These are phyloP conservation scores for Drosophila paramelanica DNA, from an alignment of 2,888 invertebrate species.

Conservation along the genomic window DNA sequence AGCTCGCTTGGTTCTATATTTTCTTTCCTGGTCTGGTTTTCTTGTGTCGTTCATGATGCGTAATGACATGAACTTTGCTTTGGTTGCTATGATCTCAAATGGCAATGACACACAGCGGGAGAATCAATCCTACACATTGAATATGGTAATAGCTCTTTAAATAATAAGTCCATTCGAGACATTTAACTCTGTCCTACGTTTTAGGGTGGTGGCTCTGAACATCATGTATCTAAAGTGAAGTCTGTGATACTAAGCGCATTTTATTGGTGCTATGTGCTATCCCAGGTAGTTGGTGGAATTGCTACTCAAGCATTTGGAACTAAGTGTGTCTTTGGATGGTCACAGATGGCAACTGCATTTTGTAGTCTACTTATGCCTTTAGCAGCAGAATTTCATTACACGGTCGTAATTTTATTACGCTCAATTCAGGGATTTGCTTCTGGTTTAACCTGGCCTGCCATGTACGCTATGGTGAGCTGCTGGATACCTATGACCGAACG, in stretches of 20 bases:
- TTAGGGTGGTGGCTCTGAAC: slow-evolving; percentile 83
- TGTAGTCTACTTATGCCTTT: slow-evolving; percentile 89
- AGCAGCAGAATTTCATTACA: slow-evolving; percentile 88
- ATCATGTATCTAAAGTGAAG: slow-evolving; percentile 84
- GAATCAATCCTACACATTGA: slow-evolving; percentile 35
- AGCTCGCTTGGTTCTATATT: slow-evolving; percentile 89
- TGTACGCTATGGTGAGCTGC: slow-evolving; percentile 90
- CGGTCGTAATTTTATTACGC: slow-evolving; percentile 87
- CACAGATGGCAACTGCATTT: slow-evolving; percentile 89
- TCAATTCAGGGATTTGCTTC: slow-evolving; percentile 90
- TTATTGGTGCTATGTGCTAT: slow-evolving; percentile 90
- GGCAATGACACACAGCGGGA: slow-evolving; percentile 39
- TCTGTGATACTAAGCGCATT: slow-evolving; percentile 89
- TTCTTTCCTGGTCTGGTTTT: slow-evolving; percentile 90
- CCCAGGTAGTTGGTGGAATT: slow-evolving; percentile 89
- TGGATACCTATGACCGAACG: slow-evolving; percentile 91
- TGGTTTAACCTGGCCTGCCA: slow-evolving; percentile 91
- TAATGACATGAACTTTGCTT: slow-evolving; percentile 90
- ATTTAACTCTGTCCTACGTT: slow-evolving; percentile 26
- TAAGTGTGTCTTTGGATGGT: slow-evolving; percentile 89
- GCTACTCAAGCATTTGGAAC: slow-evolving; percentile 90
- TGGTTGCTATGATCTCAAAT: slow-evolving; percentile 88
- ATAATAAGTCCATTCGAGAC: background rate
- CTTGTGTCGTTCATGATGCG: slow-evolving; percentile 92
- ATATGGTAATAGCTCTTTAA: slow-evolving; percentile 57